Conservation (phyloP, 2,113 vertebrate species). For the Orycteropus afer region DNA sequence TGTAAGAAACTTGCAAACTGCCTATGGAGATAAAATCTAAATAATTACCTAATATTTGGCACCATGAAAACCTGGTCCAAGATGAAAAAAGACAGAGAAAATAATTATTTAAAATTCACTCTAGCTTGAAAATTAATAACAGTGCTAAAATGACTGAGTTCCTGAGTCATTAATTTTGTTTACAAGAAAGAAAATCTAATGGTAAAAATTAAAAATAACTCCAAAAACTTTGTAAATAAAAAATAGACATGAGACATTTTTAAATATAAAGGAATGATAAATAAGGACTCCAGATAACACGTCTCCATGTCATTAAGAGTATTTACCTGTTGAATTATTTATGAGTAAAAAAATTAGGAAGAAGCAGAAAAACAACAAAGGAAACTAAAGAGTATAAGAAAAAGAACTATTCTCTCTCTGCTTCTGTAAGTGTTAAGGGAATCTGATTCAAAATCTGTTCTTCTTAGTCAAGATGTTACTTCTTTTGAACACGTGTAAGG, state of each 20-base stretch:
- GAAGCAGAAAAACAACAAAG: background rate
- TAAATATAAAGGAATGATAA: constrained; percentile 22
- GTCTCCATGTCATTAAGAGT: background rate
- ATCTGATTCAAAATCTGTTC: background rate
- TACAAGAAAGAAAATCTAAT: constrained; percentile 53
- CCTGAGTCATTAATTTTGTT: constrained; percentile 48
- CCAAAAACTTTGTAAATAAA: constrained; percentile 16
- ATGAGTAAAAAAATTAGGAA: background rate
- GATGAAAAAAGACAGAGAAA: constrained; percentile 50
- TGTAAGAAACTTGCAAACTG: constrained; percentile 28
- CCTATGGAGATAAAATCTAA: constrained; percentile 4
- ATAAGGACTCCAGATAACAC: background rate
- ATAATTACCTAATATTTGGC: background rate
- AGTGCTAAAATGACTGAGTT: constrained; percentile 28
- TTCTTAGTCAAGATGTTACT: background rate
- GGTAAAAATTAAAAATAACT: constrained; percentile 36
- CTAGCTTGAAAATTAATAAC: constrained; percentile 34
- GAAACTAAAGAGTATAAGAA: background rate
- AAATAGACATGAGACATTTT: background rate
- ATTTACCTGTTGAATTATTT: constrained; percentile 39
- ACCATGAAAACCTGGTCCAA: background rate
- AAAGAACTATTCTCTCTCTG: background rate
- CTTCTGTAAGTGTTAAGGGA: background rate
- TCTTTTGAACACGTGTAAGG: background rate
- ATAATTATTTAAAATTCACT: constrained; percentile 52